A percentile compares a stretch with the other conserved stretches of the same genome.
These are phyloP conservation scores for Micoletzkya japonica DNA, from an alignment of 2,888 invertebrate species.

Conservation along the genomic window DNA sequence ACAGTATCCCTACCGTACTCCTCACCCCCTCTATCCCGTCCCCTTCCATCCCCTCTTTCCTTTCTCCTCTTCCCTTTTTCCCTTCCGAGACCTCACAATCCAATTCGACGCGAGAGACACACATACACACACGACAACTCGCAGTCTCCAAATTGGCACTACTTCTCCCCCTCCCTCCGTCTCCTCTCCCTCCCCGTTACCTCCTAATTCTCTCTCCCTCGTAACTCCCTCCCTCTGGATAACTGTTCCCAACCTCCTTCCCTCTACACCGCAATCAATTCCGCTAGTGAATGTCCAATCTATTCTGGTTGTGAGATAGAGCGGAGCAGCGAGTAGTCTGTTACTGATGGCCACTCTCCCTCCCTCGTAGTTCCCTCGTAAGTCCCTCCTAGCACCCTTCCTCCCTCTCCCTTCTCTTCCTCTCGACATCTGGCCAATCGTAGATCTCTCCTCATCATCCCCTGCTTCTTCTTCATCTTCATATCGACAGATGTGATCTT, in stretches of 20 bases:
- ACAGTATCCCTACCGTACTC: too few species aligned
- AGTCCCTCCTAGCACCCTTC: neutral
- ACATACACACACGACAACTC: neutral
- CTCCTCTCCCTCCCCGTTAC: too few species aligned
- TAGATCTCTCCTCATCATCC: neutral
- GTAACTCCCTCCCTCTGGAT: too few species aligned
- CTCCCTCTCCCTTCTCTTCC: neutral
- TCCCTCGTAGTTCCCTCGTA: too few species aligned
- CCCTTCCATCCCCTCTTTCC: neutral
- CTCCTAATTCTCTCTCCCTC: too few species aligned
- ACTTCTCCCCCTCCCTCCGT: neutral
- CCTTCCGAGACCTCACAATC: neutral
- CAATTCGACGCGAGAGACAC: neutral
- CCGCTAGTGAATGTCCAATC: too few species aligned
- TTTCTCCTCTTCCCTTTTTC: neutral
- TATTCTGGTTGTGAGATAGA: too few species aligned
- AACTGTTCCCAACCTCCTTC: too few species aligned
- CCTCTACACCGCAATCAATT: too few species aligned
- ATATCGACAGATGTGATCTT: conserved; percentile 19
- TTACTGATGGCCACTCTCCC: too few species aligned
- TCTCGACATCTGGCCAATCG: neutral
- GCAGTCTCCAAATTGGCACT: neutral
- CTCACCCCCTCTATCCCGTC: conserved; percentile 5
- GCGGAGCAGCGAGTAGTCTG: too few species aligned
- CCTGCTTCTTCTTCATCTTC: neutral